These are phyloP conservation scores for Polydesmus complanatus DNA, from an alignment of 2,888 invertebrate species.

Conservation along the genomic window DNA sequence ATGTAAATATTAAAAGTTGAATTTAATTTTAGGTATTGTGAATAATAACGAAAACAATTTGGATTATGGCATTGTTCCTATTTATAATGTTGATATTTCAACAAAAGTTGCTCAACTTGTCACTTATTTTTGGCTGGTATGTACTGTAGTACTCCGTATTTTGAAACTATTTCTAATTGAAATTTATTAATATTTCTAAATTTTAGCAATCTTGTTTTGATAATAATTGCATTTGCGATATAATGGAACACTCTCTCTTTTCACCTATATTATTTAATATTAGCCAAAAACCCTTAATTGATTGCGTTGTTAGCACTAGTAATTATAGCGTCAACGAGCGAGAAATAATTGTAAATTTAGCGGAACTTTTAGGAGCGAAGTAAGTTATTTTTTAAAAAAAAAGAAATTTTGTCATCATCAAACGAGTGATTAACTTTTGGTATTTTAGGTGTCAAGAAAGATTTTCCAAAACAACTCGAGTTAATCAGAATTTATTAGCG, in stretches of 20 bases:
- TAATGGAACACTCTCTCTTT: conserved; percentile 27
- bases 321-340: conserved; percentile 59
- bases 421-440: not conserved
- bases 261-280: conserved; percentile 34
- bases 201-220: conserved; percentile 31
- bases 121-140: conserved; percentile 50
- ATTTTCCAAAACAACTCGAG: conserved; percentile 45
- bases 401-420: conserved; percentile 4
- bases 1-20: too few relatives aligned
- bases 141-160: not conserved
- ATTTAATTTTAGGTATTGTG: not conserved
- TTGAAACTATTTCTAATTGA: too few relatives aligned
- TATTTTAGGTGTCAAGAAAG: conserved; percentile 46
- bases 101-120: conserved; percentile 45
- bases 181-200: not conserved
- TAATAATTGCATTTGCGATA: conserved; percentile 24
- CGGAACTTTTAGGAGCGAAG: conserved; percentile 57
- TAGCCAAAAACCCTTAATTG: conserved; percentile 40
- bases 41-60: conserved; percentile 26
- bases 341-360: conserved; percentile 53
- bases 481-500: conserved; percentile 40
- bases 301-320: conserved; percentile 65
- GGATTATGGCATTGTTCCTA: conserved; percentile 52
- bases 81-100: conserved; percentile 36
- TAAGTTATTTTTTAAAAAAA: conserved; percentile 29